Evolutionary conservation across 1,140 invertebrate genomes (phyloP), one percentile per base, ranked within the genome.

Genomic region (Notospermus geniculatus): DNA sequence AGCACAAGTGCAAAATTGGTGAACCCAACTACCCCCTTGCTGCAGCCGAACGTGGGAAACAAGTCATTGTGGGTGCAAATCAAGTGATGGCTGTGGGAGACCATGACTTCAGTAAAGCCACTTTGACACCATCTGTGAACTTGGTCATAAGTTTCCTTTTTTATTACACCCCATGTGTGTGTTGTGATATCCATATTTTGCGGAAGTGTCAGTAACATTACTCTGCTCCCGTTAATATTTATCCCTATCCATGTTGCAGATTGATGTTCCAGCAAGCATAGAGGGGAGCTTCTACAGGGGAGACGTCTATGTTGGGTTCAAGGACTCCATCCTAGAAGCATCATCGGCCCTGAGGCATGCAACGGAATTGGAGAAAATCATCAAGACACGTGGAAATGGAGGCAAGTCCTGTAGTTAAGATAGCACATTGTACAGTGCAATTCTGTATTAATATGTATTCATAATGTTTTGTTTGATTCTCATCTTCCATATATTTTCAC

Each of bases 1-100:
- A 66, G 27, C 17, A 60, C 1, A 70, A 68, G 43, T 19, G n/a
- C n/a, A 50, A 50, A n/a, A 50, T 50, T 23, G 5, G 46, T 50
- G 46, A 50, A 50, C 46, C 46, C n/a, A 23, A 50, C 25, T 50
- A 27, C 9, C 46, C 46, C 9, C n/a, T 50, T 7, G 46, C 46
- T 23, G 46, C 46, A 50, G 46, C 46, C n/a, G 46, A 50, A n/a
- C n/a, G 46, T 23, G 46, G 46, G n/a, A 50, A 50, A 27, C 46
- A 50, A 27, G 46, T 50, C 4, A 50, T 50, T 50, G 46, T 50
- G 4, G 46, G 46, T 19, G n/a, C 46, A 5, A 50, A 50, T 27
- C 46, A 50, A n/a, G 46, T 50, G 19, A 50, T 50, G 46, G 46
- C 46, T 19, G 46, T 50, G 25, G n/a, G 46, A 27, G 46, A 50